Evolutionary conservation across 2,113 vertebrate species (phyloP), one percentile per base, ranked within the genome.

Genomic region (Montifringilla adamsi): DNA sequence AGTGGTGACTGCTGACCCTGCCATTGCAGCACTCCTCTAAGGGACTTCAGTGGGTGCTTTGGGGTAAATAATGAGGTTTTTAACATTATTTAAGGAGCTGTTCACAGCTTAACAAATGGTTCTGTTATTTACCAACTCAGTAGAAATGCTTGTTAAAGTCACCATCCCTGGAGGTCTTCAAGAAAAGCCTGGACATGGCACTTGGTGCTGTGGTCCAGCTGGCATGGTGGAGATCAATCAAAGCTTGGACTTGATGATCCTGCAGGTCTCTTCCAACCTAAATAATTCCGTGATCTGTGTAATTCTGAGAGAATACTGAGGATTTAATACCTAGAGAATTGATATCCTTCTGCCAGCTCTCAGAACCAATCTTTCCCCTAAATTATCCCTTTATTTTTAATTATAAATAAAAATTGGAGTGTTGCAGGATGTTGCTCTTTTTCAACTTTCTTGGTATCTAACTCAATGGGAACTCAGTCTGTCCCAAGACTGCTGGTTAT

Each of bases 21-120:
- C 0, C 2, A 50, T 46, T 76, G 44, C 55, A 33, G 50, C 4
- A 0, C 5, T 31, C 26, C 10, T 4, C 63, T 10, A 0, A 0
- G 0, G 7, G n/a, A 41, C 33, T 28, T 68, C 35, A 12, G 50
- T 19, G 62, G 15, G 6, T 53, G n/a, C 43, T 79, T 35, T 20
- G 12, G 41, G 8, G 20, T 30, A 70, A 70, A 67, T 26, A 35
- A 53, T 27, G 20, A 53, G 62, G 15, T 3, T 27, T 89, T 47
- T 4, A 89, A 76, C 21, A 35, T 27, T 18, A 62, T 62, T 76
- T 62, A 76, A 13, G 11, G 6, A 22, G 47, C 24, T 41, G 23
- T 15, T 47, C 47, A 41, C 50, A 49, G 7, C 11, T 56, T 44
- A 19, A 79, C 4, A 4, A 60, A 41, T 15, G 47, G 6, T 37